Base-by-base conservation (phyloP, 2,797 vertebrate species). In the Pipistrellus pipistrellus region DNA sequence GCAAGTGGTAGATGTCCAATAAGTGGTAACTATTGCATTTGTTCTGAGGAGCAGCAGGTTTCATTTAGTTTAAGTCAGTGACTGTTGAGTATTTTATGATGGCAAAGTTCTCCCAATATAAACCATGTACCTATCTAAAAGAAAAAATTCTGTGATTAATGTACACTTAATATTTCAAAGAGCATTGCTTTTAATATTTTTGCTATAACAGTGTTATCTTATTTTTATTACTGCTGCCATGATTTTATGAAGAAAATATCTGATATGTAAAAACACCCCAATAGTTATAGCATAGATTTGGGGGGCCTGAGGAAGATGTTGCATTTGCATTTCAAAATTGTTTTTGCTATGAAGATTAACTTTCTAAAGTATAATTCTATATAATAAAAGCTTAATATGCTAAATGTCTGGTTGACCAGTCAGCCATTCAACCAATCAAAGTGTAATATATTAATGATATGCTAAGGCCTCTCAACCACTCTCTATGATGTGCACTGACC, bases 301-400 rank as follows among this genome's bases (percentile, higher is more conserved):
- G 12, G 23, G 21, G 21, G 6, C 71, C 81, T 35, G 32, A 89
- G 32, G 25, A 25, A 92, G 55, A 78, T 68, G 41, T 25, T 94
- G 38, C 11, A n/a, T 81, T 55, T 85, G 32, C 17, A 35, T 81
- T 55, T 85, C 71, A 73, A 25, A 85, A 53, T 85, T 80, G 46
- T 46, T 90, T 55, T 93, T 82, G 17, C 41, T 77, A 13, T 51
- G 35, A 85, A 64, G 20, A 80, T 27, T 53, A 68, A 15, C 55
- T 85, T 94, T 17, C 73, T 66, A 59, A 95, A 86, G 57, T 91
- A n/a, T 30, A 72, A 75, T 59, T 73, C 38, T 1, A 48, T 62
- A 41, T 72, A 55, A 3, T 6, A 62, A 62, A 30, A 62, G 27
- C 57, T 12, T 27, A 62, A 62, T 62, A 62, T 62, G 25, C 57